Percentiles rank a stretch among this genome's conserved stretches.
Conservation (phyloP, 2,888 invertebrate species). For the Portevinia maculata region DNA sequence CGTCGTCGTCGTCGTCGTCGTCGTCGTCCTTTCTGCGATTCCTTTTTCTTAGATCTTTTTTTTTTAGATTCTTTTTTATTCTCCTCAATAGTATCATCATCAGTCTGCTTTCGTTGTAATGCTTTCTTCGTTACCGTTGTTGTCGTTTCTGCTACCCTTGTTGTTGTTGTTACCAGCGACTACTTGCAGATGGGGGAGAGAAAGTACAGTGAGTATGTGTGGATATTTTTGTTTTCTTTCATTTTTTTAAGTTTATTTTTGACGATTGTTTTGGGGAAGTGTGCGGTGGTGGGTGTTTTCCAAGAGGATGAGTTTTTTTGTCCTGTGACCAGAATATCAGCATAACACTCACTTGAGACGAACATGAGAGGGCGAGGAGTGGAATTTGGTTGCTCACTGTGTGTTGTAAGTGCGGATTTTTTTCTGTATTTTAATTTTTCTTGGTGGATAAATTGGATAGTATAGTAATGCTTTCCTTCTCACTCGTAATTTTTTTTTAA, state of each 20-base stretch:
- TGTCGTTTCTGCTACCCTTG: slow-evolving; percentile 27
- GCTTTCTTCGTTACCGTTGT: slow-evolving; percentile 65
- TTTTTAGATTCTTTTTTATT: slow-evolving; percentile 39
- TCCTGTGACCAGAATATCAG: slow-evolving; percentile 71
- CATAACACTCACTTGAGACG: slow-evolving; percentile 67
- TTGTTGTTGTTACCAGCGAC: slow-evolving; percentile 30
- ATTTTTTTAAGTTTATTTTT: slow-evolving; percentile 70
- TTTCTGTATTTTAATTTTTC: slow-evolving; percentile 71
- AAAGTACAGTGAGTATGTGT: slow-evolving; percentile 31
- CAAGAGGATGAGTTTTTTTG: slow-evolving; percentile 33
- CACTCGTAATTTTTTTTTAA: slow-evolving; percentile 54
- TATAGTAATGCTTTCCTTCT: slow-evolving; percentile 65
- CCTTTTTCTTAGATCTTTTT: slow-evolving; percentile 32
- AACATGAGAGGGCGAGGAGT: slow-evolving; percentile 23
- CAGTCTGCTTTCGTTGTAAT: slow-evolving; percentile 68
- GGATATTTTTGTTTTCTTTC: slow-evolving; percentile 37
- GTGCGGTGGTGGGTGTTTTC: slow-evolving; percentile 41
- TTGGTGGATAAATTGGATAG: slow-evolving; percentile 66
- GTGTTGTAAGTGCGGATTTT: slow-evolving; percentile 57
- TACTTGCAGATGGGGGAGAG: slow-evolving; percentile 41
- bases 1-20: slow-evolving; percentile 24
- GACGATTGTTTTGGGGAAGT: slow-evolving; percentile 63
- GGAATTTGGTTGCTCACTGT: slow-evolving; percentile 35
- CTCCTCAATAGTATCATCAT: slow-evolving; percentile 67
- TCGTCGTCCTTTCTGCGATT: slow-evolving; percentile 56